Conservation (phyloP, 53 echinoderm and acorn worm species). For the Holothuria scabra region DNA sequence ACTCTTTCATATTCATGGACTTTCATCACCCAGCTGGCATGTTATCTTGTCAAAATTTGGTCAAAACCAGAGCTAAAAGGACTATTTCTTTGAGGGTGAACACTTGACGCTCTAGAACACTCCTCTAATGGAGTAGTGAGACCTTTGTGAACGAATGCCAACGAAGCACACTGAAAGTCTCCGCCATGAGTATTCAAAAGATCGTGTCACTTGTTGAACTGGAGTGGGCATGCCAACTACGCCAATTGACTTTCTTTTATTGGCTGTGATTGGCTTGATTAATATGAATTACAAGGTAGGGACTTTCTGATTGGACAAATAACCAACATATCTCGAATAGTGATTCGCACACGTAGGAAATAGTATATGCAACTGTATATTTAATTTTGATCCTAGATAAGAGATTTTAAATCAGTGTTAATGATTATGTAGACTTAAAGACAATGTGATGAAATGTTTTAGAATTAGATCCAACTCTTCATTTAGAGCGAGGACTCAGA, state of each 20-base stretch:
- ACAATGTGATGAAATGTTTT: conserved; percentile 7
- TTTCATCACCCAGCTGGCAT: too few relatives aligned
- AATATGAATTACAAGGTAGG: conserved; percentile 53
- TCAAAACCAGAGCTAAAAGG: too few relatives aligned
- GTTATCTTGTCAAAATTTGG: too few relatives aligned
- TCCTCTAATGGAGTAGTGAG: too few relatives aligned
- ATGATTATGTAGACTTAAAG: conserved; percentile 53
- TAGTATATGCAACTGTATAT: conserved; percentile 45
- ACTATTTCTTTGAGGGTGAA: too few relatives aligned
- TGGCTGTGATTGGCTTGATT: conserved; percentile 59
- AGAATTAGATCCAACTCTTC: conserved; percentile 7
- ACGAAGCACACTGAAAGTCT: too few relatives aligned
- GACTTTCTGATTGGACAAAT: conserved; percentile 49
- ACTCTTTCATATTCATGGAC: too few relatives aligned
- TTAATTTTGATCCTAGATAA: conserved; percentile 48
- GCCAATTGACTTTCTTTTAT: conserved; percentile 49
- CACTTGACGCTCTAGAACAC: too few relatives aligned
- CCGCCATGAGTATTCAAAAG: conserved; percentile 22
- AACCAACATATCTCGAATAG: conserved; percentile 46
- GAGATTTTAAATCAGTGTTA: conserved; percentile 53
- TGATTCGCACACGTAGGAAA: conserved; percentile 18
- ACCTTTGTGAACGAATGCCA: too few relatives aligned
- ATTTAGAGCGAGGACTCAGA: too few relatives aligned
- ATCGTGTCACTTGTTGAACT: conserved; percentile 43
- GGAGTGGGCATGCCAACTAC: conserved; percentile 26